Base-by-base conservation (phyloP, 2,113 vertebrate genomes). In the Microtus richardsoni region DNA sequence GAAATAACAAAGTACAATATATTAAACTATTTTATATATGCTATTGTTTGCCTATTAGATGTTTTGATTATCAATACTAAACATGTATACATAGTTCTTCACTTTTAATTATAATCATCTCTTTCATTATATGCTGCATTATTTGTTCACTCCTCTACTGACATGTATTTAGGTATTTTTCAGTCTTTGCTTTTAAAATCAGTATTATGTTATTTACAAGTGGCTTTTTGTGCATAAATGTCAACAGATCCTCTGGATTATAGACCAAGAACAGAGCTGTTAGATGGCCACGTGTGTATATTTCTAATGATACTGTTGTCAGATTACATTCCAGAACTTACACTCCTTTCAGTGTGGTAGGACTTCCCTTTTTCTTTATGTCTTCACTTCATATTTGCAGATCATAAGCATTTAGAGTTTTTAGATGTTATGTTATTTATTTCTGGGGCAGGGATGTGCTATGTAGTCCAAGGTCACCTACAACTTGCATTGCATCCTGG, bases 31-130 rank as follows among this genome's bases (percentile, higher is more conserved):
- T 49, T 70, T 49, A 66, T 26, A 49, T 89, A 36, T 49, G 26
- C 54, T 78, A 78, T 52, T 52, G 79, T 94, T 89, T 58, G 70
- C 82, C 82, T 33, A 78, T 74, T 91, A 82, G 58, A 64, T 68
- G 26, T 75, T 87, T 83, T 75, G 9, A 5, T n/a, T 87, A 86
- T 75, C 36, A 39, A 5, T 85, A 2, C 54, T 39, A n/a, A 49
- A 21, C 0, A n/a, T 52, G n/a, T 58, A 78, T 12, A 39, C 13
- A 54, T 14, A 62, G 9, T 5, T 36, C 11, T 10, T 62, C 33
- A 74, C 30, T 86, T 33, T 91, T 60, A 87, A 85, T 88, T 91
- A 84, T 9, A 39, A 82, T 66, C 24, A 70, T 30, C 4, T 87
- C 58, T 52, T 89, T 58, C 4, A 90, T 52, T 83, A 74, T 84